Evolutionary conservation across 2,113 vertebrate species (phyloP), one percentile per base, ranked within the genome.

Genomic region (Haemorhous mexicanus): DNA sequence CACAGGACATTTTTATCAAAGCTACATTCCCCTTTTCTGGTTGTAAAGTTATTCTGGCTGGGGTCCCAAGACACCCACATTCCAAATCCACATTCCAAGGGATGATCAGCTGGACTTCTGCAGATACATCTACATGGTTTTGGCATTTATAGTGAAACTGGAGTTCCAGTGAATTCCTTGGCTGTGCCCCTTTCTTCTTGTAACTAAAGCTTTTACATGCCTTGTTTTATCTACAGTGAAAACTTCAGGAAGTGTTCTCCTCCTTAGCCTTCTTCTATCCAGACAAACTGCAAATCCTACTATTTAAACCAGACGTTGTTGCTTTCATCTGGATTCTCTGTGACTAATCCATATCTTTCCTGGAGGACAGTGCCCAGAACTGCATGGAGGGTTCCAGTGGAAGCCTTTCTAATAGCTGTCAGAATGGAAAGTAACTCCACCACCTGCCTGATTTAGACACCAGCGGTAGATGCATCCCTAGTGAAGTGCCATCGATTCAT

Each of bases 391-490:
- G 24, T 17, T 89, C 46, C 28, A 19, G 21, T 17, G 21, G 27
- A 73, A 32, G 32, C 27, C 50, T 52, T 72, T 83, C 55, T 27
- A 30, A 13, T 3, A 26, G 46, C 52, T 5, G 4, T 35, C 55
- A 14, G 50, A 68, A 55, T 3, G 35, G 30, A 68, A 86, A 63
- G 26, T 7, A 68, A 46, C n/a, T 68, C 44, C 30, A n/a, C 20
- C 20, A 46, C 44, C 53, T 59, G 41, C 52, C 73, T 8, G 0
- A 43, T 27, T 66, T 28, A 49, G 66, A 53, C 46, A 35, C 0
- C 1, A 4, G 23, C 49, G 0, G 0, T 28, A 35, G 33, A 37
- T 7, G 9, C 66, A 43, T 7, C 13, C 27, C 64, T 23, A 8
- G 12, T 52, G 43, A 87, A 52, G 32, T 3, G 16, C 39, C 61